Base-by-base conservation (phyloP, 2,888 invertebrate species). In the Diploptera punctata region DNA sequence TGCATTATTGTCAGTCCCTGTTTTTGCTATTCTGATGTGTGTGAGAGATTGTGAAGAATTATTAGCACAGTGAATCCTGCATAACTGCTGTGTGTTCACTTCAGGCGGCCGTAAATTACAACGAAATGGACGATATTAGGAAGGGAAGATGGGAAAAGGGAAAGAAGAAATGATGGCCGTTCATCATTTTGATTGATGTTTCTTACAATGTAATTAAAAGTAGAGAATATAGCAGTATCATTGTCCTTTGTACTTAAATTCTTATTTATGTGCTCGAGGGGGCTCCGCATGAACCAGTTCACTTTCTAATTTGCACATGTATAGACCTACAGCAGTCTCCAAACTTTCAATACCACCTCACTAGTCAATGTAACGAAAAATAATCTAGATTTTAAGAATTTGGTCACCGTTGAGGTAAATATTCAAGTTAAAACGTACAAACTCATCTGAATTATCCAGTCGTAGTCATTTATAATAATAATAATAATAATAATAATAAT, bases 141-240 rank as follows among this genome's bases (percentile, higher is more conserved):
- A 38, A 62, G 38, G 44, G 67, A 71, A 57, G 67, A 49, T 52
- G 61, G 21, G 24, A 52, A 43, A 24, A 29, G 68, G 68, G 47
- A 61, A 67, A 52, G 57, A 43, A 60, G 38, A 44, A 68, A 81
- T 81, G 82, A 81, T 81, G 80, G 81, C 81, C 83, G 82, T 83
- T 82, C 83, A 83, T 83, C 83, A 83, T 83, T 81, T 82, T 83
- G 83, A 83, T 83, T 83, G 83, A 83, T 83, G 81, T 81, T 81
- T 82, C 73, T 61, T 57, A 67, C 49, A 68, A 81, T 82, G 82
- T 83, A 83, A 83, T 83, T 83, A 83, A 83, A 83, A 83, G 82
- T 82, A 82, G 83, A 82, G 38, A 44, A 19, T 21, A 47, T n/a
- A 10, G n/a, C 44, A 65, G 19, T 47, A 29, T 47, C 47, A 65